Evolutionary conservation across 2,888 invertebrate species (phyloP), one percentile per base, ranked within the genome.

Genomic region (Acanthopleura granulata): DNA sequence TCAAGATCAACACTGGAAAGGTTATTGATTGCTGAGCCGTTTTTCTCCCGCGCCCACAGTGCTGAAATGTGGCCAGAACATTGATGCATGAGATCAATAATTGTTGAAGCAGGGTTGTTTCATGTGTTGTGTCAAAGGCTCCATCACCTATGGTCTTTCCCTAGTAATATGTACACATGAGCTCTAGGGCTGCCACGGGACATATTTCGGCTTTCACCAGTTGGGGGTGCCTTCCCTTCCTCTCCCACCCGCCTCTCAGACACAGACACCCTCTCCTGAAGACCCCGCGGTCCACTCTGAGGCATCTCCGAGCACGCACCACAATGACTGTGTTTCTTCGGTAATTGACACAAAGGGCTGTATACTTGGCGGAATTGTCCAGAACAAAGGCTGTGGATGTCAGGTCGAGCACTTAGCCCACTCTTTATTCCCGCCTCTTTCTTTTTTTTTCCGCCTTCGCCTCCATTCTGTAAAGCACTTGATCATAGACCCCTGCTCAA

Each of bases 71-170:
- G 22, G 25, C 22, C 66, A 66, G 66, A 66, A 66, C 66, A 66
- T 66, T 66, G 66, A 66, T 66, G 66, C 66, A 66, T 66, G 66
- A 66, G 66, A 66, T 66, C 66, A 66, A 66, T 66, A 66, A 66
- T 66, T 66, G 66, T 66, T 66, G 66, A 66, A 66, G 66, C 66
- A 66, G 29, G 66, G 25, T 66, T 66, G 66, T 66, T 66, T 66
- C 66, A 66, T 66, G 66, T 27, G 66, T 66, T 66, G 66, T 66
- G 66, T 66, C 66, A 66, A 66, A 66, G 66, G 66, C 66, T 27
- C 66, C 66, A 66, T 66, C 66, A 66, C 66, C 66, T 66, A 22
- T 66, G 66, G 66, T 25, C 66, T 27, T 16, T 27, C 29, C 6
- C 29, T 6, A 22, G 29, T 27, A 66, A 22, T 16, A 27, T 66